phyloP scores from a whole-genome alignment of 1,140 invertebrate species.

The Oreohelix idahoensis region DNA sequence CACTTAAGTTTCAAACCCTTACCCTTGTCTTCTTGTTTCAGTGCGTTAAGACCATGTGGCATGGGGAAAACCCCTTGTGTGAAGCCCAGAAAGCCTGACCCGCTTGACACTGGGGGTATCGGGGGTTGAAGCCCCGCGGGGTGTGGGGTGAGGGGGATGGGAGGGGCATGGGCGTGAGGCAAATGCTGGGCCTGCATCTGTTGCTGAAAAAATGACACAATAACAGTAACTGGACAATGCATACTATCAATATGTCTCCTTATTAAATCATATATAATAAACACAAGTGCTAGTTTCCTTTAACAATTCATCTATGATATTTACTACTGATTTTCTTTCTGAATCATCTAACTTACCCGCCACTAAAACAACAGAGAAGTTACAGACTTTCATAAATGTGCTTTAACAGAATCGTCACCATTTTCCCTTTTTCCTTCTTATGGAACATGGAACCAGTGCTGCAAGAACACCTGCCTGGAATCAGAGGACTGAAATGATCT shows the following conservation, averaged over 20 bases:
- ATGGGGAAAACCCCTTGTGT: constrained; percentile 59
- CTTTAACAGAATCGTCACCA: too few relatives aligned
- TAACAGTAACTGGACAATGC: constrained; percentile 11
- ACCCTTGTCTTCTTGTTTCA: constrained; percentile 67
- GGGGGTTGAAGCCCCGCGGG: constrained; percentile 74
- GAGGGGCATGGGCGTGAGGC: constrained; percentile 83
- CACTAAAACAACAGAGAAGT: too few relatives aligned
- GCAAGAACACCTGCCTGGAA: too few relatives aligned
- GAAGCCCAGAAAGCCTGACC: constrained; percentile 67
- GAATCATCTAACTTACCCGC: too few relatives aligned
- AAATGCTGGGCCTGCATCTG: constrained; percentile 92
- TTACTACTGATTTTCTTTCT: too few relatives aligned
- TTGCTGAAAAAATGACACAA: constrained; percentile 81
- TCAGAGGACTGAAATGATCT: too few relatives aligned
- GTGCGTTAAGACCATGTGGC: constrained; percentile 50
- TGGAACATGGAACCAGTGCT: too few relatives aligned
- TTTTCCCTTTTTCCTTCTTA: too few relatives aligned
- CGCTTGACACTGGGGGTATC: constrained; percentile 63
- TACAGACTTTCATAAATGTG: too few relatives aligned
- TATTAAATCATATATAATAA: too few relatives aligned
- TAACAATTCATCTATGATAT: too few relatives aligned
- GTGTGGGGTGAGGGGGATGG: constrained; percentile 82
- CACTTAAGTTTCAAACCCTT: constrained; percentile 24
- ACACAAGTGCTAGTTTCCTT: too few relatives aligned
- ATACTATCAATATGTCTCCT: neutral